Evolutionary conservation across 2,888 invertebrate genomes (phyloP), one percentile per base, ranked within the genome.

Genomic region (Macaria notata): DNA sequence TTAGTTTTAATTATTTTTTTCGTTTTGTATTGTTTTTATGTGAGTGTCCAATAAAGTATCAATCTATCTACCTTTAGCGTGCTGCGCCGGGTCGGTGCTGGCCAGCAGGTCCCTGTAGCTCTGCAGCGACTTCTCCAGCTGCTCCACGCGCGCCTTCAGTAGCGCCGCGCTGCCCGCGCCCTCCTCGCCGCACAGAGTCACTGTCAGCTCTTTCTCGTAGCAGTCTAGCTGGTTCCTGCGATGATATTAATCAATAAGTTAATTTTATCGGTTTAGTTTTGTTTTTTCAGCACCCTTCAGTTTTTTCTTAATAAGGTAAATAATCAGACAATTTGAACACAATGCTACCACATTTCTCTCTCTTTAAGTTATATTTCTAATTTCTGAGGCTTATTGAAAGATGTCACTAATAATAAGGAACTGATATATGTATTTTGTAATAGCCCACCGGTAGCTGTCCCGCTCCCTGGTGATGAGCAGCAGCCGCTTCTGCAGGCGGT

Each of bases 121-220:
- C 60, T 94, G 93, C 48, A 97, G 84, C 0, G 95, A 92, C 70
- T 93, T 94, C 84, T 97, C 97, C 48, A 97, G 85, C 70, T 94
- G 94, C 54, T 95, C 94, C 9, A 96, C 93, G 1, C 95, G 90
- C 52, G 94, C 94, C 3, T 93, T 88, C 51, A 94, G 83, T 51
- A 89, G 68, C 8, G 92, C 92, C 1, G 84, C 79, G 38, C 79
- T 68, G 4, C 85, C 86, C 2, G 84, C 81, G 29, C 87, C 88
- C n/a, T 44, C 31, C 36, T 84, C 86, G 0, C 88, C 87, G 39
- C 82, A 78, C 44, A 90, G 57, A 0, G 87, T 83, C 69, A 92
- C 86, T 0, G 96, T 95, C 63, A 96, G 83, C 86, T 97, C 97
- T 75, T 95, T 95, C 84, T 97, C 97, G 73, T 96, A 96, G 52